These are phyloP conservation scores for Sceloporus tristichus DNA, from an alignment of 2,113 vertebrate genomes.

Conservation along the genomic window DNA sequence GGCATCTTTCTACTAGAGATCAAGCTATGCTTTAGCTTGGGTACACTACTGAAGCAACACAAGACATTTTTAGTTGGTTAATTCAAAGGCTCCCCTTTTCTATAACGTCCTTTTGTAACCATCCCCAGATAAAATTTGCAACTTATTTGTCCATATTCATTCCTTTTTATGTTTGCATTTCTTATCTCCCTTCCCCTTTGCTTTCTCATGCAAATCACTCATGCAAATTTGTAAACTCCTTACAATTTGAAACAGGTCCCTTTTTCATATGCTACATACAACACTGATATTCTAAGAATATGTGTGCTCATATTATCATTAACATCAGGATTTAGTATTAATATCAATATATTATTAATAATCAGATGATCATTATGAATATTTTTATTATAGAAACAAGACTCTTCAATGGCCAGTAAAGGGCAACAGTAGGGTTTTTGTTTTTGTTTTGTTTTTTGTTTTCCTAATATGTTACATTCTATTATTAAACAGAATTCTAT, in stretches of 20 bases:
- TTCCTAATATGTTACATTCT: too few species aligned
- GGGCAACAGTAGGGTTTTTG: too few species aligned
- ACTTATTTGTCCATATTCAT: slow-evolving; percentile 3
- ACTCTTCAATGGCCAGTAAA: not conserved
- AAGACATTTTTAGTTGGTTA: too few species aligned
- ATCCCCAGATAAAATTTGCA: not conserved
- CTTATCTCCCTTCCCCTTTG: not conserved
- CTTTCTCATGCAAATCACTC: not conserved
- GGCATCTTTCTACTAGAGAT: not conserved
- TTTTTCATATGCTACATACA: too few species aligned
- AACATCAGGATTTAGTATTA: not conserved
- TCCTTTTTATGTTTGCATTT: not conserved
- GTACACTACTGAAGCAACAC: not conserved
- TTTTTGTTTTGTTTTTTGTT: too few species aligned
- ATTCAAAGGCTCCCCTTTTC: not conserved
- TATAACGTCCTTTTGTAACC: not conserved
- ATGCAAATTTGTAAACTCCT: not conserved
- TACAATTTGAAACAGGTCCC: not conserved
- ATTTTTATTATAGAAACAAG: not conserved
- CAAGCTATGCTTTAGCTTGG: too few species aligned
- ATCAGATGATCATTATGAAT: not conserved
- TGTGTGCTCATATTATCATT: not conserved
- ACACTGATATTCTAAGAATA: not conserved
- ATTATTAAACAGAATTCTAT: not conserved
- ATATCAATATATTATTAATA: too few species aligned